Base-by-base conservation (phyloP, 2,113 vertebrate species). In the Apodemus sylvaticus region DNA sequence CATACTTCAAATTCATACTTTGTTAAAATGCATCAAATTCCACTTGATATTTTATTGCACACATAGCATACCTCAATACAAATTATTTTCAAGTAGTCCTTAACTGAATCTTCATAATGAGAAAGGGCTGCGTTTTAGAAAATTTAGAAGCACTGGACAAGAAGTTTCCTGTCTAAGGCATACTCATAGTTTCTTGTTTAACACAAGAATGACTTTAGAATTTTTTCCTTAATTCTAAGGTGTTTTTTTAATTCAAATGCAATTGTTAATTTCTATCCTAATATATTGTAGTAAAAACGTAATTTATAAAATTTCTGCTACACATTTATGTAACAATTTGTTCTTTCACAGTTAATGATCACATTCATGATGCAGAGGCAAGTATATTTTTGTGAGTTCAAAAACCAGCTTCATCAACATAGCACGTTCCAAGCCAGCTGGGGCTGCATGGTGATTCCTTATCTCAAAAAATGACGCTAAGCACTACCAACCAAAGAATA, bases 261-360 rank as follows among this genome's bases (percentile, higher is more conserved):
- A 92, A 51, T 89, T 74, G 4, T 68, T 94, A 86, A 87, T 53
- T 94, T 90, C 26, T 92, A 90, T 29, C 13, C 89, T 93, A 74
- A 36, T 71, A 14, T 53, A 34, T 29, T 86, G 31, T 93, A 24
- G 39, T 70, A 51, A 86, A 86, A 91, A 62, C 74, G 10, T 55
- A 93, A 93, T 36, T 90, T 94, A 24, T 81, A 76, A 86, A 74
- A 74, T 89, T 91, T 89, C 36, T 85, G 36, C 39, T 85, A 48
- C 17, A 76, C 9, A 36, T 64, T 48, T 88, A 58, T 81, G 20
- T 81, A 81, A 71, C 81, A 34, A 26, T 90, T 90, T 93, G 48
- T 39, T 53, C 64, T 53, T 70, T 39, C 16, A 48, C 60, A 48
- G n/a, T 62, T 64, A 85, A 64, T 31, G 14, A 45, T 19, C 8